Base-by-base conservation (phyloP, 2,888 invertebrate species). In the Dyspetes luteomarginatus region DNA sequence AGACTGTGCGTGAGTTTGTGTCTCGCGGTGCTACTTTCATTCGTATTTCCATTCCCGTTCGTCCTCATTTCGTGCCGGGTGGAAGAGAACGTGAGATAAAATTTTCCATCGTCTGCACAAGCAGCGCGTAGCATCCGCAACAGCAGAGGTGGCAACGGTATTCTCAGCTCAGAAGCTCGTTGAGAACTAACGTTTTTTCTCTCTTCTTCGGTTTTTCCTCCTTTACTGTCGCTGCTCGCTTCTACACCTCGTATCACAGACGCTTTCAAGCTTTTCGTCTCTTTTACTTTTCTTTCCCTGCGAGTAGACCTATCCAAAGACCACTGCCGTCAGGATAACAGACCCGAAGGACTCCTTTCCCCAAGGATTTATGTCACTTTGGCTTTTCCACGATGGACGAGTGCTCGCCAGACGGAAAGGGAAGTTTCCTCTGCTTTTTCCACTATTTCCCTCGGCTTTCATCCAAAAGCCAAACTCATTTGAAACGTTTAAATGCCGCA, bases 111-210 rank as follows among this genome's bases (percentile, higher is more conserved):
- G 45, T 55, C 45, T 60, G 24, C 80, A 43, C 64, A 62, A 68
- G 45, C 48, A 69, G 45, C 41, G 43, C 30, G 15, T n/a, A 72
- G 65, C 9, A 36, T 43, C 26, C 65, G 19, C 9, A 56, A 45
- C 15, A 52, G 17, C 24, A 43, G n/a, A n/a, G n/a, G 41, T 43
- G 45, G 36, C 15, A 58, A 58, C 56, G 17, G 65, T 67, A 36
- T 76, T 81, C 77, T 77, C 77, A 73, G 77, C 68, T 69, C 68
- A 65, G 45, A 68, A 73, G 50, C 69, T 81, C 73, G 26, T 36
- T 4, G 43, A 41, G 50, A 24, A 17, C 62, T 50, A 7, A 12
- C n/a, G 56, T 28, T 52, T 24, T 62, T 56, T 55, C n/a, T 60
- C 60, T 50, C 62, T 15, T 4, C 3, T 15, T 15, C 36, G 2